A percentile compares a stretch with the other conserved stretches of the same genome.
Evolutionary conservation across 2,797 vertebrate species (phyloP).

Genomic region (Sylvilagus floridanus): DNA sequence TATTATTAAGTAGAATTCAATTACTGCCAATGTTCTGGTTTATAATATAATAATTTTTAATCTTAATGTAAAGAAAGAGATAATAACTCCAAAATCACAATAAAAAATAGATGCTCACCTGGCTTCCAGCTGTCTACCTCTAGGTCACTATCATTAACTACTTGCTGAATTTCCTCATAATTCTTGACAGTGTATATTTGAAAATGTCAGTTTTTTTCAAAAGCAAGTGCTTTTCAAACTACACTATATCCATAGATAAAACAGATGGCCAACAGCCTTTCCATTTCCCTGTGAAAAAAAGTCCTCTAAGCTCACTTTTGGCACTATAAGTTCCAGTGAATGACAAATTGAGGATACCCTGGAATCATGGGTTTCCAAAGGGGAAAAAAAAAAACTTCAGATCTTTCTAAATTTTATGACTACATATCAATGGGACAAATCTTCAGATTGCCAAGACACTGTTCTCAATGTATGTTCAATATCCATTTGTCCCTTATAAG

Average conservation of each 20-base stretch:
- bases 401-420: slow-evolving; percentile 58
- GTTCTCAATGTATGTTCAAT: neutral
- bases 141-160: slow-evolving; percentile 4
- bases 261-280: slow-evolving; percentile 63
- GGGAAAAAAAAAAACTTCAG: slow-evolving; percentile 25
- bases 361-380: slow-evolving; percentile 46
- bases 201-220: slow-evolving; percentile 55
- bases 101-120: slow-evolving; percentile 43
- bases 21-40: neutral
- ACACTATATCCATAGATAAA: neutral
- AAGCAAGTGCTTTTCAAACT: slow-evolving; percentile 37
- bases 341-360: neutral
- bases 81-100: neutral
- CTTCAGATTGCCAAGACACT: slow-evolving; percentile 26
- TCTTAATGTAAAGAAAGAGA: neutral
- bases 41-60: slow-evolving; percentile 29
- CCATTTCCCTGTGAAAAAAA: slow-evolving; percentile 34
- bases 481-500: neutral
- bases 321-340: slow-evolving; percentile 37
- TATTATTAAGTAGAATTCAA: neutral
- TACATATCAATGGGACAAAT: neutral
- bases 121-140: slow-evolving; percentile 43
- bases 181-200: slow-evolving; percentile 23
- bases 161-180: slow-evolving; percentile 41
- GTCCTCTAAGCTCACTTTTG: slow-evolving; percentile 25